phyloP scores from a whole-genome alignment of 1,140 invertebrate genomes.

The Helicoverpa armigera region DNA sequence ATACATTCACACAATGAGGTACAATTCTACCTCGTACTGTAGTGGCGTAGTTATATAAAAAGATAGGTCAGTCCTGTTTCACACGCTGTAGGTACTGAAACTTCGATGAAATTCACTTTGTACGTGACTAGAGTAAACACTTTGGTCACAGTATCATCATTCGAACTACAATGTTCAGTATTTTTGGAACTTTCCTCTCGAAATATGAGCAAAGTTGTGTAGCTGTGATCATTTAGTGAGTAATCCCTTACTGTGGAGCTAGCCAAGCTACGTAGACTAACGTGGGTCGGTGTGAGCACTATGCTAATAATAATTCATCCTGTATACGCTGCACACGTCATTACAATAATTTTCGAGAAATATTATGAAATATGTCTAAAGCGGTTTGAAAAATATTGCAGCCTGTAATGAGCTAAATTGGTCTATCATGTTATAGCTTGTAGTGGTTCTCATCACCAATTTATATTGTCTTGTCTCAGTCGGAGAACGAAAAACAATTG shows the following conservation, averaged over 20 bases:
- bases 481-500: too few species aligned
- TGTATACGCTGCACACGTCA: conserved; percentile 28
- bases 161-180: not conserved
- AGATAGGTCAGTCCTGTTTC: not conserved
- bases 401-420: too few species aligned
- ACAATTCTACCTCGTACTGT: too few species aligned
- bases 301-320: conserved; percentile 37
- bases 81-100: not conserved
- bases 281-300: conserved; percentile 16
- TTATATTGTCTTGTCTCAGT: too few species aligned
- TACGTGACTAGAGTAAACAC: not conserved
- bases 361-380: conserved; percentile 26
- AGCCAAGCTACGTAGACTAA: conserved; percentile 24
- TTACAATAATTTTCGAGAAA: not conserved
- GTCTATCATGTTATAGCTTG: too few species aligned
- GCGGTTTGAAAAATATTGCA: not conserved
- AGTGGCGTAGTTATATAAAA: not conserved
- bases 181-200: conserved; percentile 1
- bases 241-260: conserved; percentile 27
- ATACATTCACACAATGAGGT: too few species aligned
- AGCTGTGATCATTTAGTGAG: conserved; percentile 15
- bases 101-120: not conserved
- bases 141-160: not conserved
- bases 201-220: not conserved
- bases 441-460: too few species aligned